These are phyloP conservation scores for Sandelia bainsii DNA, from an alignment of 2,797 vertebrate genomes.

Conservation along the genomic window DNA sequence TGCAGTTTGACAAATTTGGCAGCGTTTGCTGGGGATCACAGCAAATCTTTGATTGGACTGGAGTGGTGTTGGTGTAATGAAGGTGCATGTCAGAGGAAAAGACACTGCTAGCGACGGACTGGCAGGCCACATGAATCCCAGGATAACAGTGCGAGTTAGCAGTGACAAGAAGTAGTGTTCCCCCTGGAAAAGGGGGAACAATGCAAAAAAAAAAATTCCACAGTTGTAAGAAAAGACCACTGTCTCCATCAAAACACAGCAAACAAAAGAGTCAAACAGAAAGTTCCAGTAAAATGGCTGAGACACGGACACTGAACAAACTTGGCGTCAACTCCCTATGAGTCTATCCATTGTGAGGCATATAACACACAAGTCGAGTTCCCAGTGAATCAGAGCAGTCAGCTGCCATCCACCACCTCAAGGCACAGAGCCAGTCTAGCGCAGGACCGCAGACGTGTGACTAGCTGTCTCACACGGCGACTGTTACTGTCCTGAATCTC, in stretches of 20 bases:
- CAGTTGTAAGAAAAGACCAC: conserved; percentile 44
- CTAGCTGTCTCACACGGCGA: conserved; percentile 70
- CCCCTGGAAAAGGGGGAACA: neutral
- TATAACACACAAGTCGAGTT: conserved; percentile 67
- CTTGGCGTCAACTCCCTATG: conserved; percentile 59
- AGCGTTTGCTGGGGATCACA: too few relatives aligned
- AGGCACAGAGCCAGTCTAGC: conserved; percentile 71
- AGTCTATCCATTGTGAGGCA: conserved; percentile 73
- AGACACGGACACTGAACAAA: conserved; percentile 59
- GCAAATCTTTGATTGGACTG: neutral
- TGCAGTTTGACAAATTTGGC: too few relatives aligned
- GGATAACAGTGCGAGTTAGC: neutral
- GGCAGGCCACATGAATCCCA: neutral
- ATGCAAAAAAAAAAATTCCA: conserved; percentile 23
- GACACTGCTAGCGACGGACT: conserved; percentile 1
- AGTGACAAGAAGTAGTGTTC: neutral
- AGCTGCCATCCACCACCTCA: conserved; percentile 78
- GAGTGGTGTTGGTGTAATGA: neutral
- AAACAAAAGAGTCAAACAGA: conserved; percentile 76
- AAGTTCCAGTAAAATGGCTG: conserved; percentile 47
- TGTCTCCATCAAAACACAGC: conserved; percentile 58
- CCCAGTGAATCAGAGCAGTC: conserved; percentile 72
- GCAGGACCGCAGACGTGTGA: conserved; percentile 76
- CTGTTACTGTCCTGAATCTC: conserved; percentile 47
- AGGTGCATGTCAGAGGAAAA: conserved; percentile 11